Evolutionary conservation across 2,113 vertebrate genomes (phyloP), one percentile per base, ranked within the genome.

Genomic region (Cinclus mexicanus): DNA sequence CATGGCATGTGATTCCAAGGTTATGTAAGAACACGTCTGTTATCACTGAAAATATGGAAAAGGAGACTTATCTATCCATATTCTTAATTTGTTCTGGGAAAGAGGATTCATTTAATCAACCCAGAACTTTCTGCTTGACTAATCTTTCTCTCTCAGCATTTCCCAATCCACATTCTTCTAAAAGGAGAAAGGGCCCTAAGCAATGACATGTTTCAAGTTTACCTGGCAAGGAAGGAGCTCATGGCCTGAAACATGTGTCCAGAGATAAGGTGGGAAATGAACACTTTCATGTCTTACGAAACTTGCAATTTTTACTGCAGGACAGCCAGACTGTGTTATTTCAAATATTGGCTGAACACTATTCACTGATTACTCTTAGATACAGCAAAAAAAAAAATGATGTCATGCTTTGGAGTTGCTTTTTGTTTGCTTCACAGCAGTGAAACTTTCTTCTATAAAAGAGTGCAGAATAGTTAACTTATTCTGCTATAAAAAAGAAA

Each of bases 191-290:
- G 39, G 60, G 82, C 93, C 70, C 42, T 83, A 49, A 95, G 91
- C 82, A 97, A 77, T 76, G 49, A 81, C 68, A 78, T 44, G 64
- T 61, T 94, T 93, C 81, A 96, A 95, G 77, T 84, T 95, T 91
- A 97, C 93, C 94, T 96, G 95, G 88, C 94, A 95, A 91, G 70
- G 71, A 96, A 96, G 83, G 53, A 94, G 61, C n/a, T 52, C 59
- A 94, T 95, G 89, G 80, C 72, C 69, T 83, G 68, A 87, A 92
- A 86, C 41, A 46, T 90, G 52, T 39, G 22, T 93, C 90, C 88
- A 89, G 33, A 96, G 95, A 96, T 96, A 96, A 96, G 83, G 95
- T 83, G 89, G 80, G 90, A 96, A 93, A 95, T 70, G 64, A 92
- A 67, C 78, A 92, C 56, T 63, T 71, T 77, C 52, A 44, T 87